Conservation (phyloP, 1,140 invertebrate genomes). For the Drosophila nikananu region DNA sequence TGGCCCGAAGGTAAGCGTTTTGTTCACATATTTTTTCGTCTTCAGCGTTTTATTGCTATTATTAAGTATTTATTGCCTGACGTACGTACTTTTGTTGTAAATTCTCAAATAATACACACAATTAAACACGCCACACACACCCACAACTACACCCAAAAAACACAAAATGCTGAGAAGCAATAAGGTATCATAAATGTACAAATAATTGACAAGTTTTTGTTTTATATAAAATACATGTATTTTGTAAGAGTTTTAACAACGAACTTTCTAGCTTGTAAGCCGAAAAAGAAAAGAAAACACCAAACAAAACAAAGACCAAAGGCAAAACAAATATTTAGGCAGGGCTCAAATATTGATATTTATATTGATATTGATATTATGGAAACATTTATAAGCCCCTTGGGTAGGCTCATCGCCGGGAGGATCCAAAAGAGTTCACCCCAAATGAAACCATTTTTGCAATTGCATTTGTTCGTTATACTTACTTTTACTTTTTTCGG, state of each 20-base stretch:
- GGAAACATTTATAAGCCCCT: conserved; percentile 16
- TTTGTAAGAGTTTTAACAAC: conserved; percentile 41
- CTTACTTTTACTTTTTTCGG: conserved; percentile 21
- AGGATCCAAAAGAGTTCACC: conserved; percentile 48
- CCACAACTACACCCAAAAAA: conserved; percentile 12
- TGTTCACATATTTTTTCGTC: conserved; percentile 43
- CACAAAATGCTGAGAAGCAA: conserved; percentile 21
- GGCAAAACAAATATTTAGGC: conserved; percentile 36
- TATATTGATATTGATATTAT: conserved; percentile 4
- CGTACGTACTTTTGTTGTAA: conserved; percentile 73
- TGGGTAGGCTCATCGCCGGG: conserved; percentile 47
- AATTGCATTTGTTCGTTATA: conserved; percentile 41
- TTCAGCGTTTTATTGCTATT: conserved; percentile 55
- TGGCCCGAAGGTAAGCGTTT: conserved; percentile 93
- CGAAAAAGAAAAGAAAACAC: conserved; percentile 16
- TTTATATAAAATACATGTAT: conserved; percentile 35
- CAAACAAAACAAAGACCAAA: conserved; percentile 6
- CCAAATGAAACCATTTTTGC: conserved; percentile 49
- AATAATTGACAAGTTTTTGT: conserved; percentile 57
- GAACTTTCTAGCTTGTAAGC: conserved; percentile 58
- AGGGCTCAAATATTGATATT: conserved; percentile 33
- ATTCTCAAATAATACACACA: conserved; percentile 52
- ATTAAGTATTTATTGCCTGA: conserved; percentile 81
- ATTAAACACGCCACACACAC: conserved; percentile 32
- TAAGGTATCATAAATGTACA: conserved; percentile 72